Conservation (phyloP, 2,797 vertebrate genomes). For the Gastrophryne carolinensis region DNA sequence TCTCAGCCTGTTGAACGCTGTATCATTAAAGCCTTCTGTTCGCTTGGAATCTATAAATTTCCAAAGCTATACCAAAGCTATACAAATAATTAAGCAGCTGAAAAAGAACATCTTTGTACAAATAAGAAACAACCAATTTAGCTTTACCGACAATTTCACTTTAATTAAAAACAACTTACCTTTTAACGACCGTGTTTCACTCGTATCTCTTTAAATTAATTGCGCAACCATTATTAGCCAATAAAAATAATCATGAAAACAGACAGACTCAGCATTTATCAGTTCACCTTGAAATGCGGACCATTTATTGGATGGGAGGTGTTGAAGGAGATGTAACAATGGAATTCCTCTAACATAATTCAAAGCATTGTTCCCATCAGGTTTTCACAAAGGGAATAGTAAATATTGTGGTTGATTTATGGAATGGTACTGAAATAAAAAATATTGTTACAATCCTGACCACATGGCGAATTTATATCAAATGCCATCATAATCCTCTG, state of each 20-base stretch:
- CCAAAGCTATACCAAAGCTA: no score
- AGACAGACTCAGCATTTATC: slow-evolving; percentile 4
- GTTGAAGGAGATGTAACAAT: neutral
- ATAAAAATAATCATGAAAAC: slow-evolving; percentile 28
- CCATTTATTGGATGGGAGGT: slow-evolving; percentile 10
- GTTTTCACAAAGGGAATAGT: neutral
- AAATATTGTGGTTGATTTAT: neutral
- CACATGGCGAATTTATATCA: no score
- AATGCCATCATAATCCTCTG: no score
- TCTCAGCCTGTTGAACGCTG: neutral
- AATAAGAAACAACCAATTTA: slow-evolving; percentile 6
- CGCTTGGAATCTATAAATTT: neutral
- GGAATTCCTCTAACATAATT: neutral
- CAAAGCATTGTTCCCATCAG: neutral
- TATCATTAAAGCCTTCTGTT: neutral
- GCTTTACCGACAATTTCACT: slow-evolving; percentile 5
- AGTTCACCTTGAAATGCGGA: slow-evolving; percentile 21
- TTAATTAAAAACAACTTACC: slow-evolving; percentile 24
- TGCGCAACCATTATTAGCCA: slow-evolving; percentile 34
- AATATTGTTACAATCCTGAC: neutral
- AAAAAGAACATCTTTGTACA: neutral
- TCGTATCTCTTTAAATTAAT: slow-evolving; percentile 30
- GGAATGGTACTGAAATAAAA: neutral
- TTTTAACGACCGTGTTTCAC: slow-evolving; percentile 10
- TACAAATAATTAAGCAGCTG: neutral